phyloP scores from a whole-genome alignment of 2,797 vertebrate genomes.

The Lepus townsendii region DNA sequence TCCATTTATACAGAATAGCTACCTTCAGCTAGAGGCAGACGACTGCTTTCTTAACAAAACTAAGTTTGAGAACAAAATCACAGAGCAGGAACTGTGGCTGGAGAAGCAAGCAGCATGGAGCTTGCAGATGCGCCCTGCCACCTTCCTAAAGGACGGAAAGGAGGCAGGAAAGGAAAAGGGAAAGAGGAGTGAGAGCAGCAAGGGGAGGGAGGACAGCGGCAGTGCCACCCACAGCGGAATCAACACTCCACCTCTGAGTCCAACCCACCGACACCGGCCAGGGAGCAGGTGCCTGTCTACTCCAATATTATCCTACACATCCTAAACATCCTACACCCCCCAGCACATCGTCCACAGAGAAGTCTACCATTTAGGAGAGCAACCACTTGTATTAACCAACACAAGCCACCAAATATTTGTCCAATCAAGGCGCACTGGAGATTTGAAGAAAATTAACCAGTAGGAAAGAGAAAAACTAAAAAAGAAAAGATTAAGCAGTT shows the following conservation, averaged over 20 bases:
- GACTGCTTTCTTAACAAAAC: neutral
- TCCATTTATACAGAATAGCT: neutral
- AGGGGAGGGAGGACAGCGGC: neutral
- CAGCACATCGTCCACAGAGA: neutral
- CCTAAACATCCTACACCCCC: neutral
- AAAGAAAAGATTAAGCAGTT: neutral
- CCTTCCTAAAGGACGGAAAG: neutral
- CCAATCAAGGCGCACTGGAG: neutral
- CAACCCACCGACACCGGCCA: neutral
- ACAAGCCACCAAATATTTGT: slow-evolving; percentile 48
- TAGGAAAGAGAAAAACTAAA: neutral
- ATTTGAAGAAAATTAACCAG: slow-evolving; percentile 45
- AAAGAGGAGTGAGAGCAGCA: accelerated
- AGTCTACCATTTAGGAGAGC: neutral
- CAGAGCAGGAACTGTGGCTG: neutral
- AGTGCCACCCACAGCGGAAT: neutral
- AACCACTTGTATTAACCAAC: neutral
- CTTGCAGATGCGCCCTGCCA: neutral
- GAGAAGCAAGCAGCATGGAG: neutral
- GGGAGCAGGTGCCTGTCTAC: neutral
- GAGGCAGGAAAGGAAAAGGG: neutral
- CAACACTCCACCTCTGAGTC: neutral
- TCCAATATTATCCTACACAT: neutral
- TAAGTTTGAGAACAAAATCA: neutral
- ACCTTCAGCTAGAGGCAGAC: neutral